These are phyloP conservation scores for Megaceryle alcyon DNA, from an alignment of 2,797 vertebrate genomes.

Conservation along the genomic window DNA sequence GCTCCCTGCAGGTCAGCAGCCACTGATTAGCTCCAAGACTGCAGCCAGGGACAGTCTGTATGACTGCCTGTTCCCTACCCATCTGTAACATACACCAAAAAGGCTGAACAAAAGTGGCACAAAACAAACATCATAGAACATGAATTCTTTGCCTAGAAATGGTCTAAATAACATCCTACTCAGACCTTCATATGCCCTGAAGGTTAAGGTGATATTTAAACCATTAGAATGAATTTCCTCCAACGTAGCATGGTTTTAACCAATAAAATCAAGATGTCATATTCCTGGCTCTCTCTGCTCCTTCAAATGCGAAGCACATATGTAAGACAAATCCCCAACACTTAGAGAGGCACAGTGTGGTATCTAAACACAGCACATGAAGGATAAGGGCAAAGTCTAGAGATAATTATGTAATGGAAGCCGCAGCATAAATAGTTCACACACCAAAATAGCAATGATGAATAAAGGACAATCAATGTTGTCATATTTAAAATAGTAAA, in stretches of 20 bases:
- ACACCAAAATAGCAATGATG: background rate
- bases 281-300: background rate
- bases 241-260: background rate
- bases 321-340: background rate
- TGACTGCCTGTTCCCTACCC: background rate
- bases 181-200: background rate
- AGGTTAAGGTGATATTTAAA: background rate
- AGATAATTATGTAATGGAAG: background rate
- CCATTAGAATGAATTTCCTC: background rate
- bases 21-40: background rate
- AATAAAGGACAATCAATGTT: background rate
- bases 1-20: background rate
- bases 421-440: background rate
- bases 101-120: background rate
- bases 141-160: background rate
- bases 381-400: background rate
- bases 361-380: background rate
- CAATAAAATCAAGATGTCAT: background rate
- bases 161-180: background rate
- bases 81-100: background rate
- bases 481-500: background rate
- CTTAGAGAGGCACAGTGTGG: background rate
- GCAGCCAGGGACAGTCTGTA: background rate
- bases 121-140: background rate
- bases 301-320: background rate